Conservation (phyloP, 2,113 vertebrate genomes). For the Lontra canadensis region DNA sequence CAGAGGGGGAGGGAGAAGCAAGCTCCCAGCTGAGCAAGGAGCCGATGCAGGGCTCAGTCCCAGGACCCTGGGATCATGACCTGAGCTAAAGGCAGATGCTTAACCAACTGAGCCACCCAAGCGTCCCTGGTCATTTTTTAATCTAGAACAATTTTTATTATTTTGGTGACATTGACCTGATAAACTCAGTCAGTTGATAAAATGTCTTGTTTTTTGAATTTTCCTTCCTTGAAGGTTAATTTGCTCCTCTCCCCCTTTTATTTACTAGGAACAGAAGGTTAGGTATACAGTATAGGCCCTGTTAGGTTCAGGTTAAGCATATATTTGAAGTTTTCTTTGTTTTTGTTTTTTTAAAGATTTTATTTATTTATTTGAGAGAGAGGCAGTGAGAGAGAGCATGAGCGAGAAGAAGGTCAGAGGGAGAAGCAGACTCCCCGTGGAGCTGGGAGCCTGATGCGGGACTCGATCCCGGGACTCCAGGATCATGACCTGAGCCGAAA, state of each 20-base stretch:
- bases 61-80: too few species aligned
- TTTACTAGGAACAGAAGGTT: neutral
- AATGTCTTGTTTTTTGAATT: slow-evolving; percentile 14
- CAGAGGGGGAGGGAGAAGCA: neutral
- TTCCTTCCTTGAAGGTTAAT: neutral
- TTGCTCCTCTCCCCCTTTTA: neutral
- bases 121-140: neutral
- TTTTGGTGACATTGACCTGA: neutral
- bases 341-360: too few species aligned
- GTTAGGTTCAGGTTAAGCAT: slow-evolving; percentile 2
- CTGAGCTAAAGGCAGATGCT: too few species aligned
- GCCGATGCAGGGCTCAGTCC: too few species aligned
- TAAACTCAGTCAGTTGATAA: neutral
- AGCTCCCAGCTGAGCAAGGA: neutral
- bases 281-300: neutral
- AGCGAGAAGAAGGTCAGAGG: too few species aligned
- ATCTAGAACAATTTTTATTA: neutral
- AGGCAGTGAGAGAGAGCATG: too few species aligned
- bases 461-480: too few species aligned
- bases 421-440: too few species aligned
- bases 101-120: too few species aligned
- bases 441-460: too few species aligned
- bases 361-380: too few species aligned
- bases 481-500: too few species aligned
- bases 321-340: slow-evolving; percentile 12